Percentiles rank a stretch among this genome's conserved stretches.
Conservation (phyloP, 2,888 invertebrate species). For the Tiliacea aurago region DNA sequence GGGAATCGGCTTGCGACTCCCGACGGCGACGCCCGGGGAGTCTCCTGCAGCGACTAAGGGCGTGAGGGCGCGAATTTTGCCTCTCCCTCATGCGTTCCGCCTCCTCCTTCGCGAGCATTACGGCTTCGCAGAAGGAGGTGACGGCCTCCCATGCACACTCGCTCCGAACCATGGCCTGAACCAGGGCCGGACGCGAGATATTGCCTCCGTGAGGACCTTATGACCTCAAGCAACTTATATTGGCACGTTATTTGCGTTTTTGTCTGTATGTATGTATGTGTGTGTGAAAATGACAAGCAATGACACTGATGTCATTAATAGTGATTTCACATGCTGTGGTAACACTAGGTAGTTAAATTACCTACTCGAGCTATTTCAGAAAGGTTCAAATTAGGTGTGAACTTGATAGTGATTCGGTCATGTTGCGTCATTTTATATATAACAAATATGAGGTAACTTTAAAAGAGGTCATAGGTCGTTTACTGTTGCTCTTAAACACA, state of each 20-base stretch:
- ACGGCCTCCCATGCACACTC: too few relatives aligned
- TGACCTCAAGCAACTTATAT: neutral
- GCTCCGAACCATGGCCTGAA: too few relatives aligned
- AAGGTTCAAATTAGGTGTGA: neutral
- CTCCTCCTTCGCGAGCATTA: too few relatives aligned
- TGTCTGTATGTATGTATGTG: neutral
- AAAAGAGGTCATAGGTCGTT: conserved; percentile 4
- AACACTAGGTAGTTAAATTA: conserved; percentile 8
- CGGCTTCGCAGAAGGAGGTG: too few relatives aligned
- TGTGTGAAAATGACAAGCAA: conserved; percentile 40
- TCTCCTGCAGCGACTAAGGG: too few relatives aligned
- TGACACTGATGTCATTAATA: conserved; percentile 34
- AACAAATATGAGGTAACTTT: conserved; percentile 16
- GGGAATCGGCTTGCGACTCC: too few relatives aligned
- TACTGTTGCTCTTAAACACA: neutral
- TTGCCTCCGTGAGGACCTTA: too few relatives aligned
- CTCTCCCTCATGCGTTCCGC: too few relatives aligned
- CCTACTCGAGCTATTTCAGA: neutral
- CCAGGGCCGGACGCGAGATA: too few relatives aligned
- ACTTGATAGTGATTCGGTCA: neutral
- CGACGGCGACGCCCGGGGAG: too few relatives aligned
- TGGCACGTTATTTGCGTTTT: conserved; percentile 2
- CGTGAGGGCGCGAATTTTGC: too few relatives aligned
- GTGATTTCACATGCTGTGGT: conserved; percentile 28
- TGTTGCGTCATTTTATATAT: conserved; percentile 2